Base-by-base conservation (phyloP, 2,797 vertebrate genomes). In the Fistularia commersonii region DNA sequence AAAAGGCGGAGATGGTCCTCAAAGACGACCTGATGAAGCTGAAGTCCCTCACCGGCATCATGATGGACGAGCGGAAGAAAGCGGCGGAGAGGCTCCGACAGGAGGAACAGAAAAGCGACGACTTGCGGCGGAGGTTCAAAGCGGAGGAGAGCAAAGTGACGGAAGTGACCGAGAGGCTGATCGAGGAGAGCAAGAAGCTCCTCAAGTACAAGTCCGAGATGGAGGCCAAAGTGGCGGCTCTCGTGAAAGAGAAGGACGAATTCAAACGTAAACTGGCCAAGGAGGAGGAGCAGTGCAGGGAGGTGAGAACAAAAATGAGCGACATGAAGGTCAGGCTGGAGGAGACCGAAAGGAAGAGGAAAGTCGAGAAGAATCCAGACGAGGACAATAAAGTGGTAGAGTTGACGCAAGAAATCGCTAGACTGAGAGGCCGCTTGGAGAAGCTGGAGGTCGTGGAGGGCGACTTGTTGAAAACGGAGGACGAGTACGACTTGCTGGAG, bases 141-240 rank as follows among this genome's bases (percentile, higher is more conserved):
- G 84, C 89, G 1, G 96, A 99, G 72, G 93, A 98, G 79, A 81
- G 90, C 3, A 98, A 98, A 64, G 95, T 98, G 34, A 98, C 91
- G 65, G 93, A 97, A 41, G 94, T 98, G 32, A 98, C 96, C 0
- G 97, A 98, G 80, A 98, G 95, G 66, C 76, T 99, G 66, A 99
- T 99, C 1, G 95, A 99, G 59, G 97, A 99, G 84, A 99, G 97
- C 79, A 99, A 97, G 70, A 97, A 92, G 61, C 90, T 96, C 61
- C 86, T 99, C 51, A 97, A 92, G 65, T 70, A 95, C 63, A 98
- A 99, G 70, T 93, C 95, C 0, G 95, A 99, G 69, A 95, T 94
- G 94, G 97, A 98, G 62, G 83, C 88, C 8, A 93, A 91, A 57
- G 90, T 95, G n/a, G 90, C 89, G 1, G 63, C 15, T 15, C 82